phyloP scores from a whole-genome alignment of 2,113 vertebrate species.

The Ophthalmolycus amberensis region DNA sequence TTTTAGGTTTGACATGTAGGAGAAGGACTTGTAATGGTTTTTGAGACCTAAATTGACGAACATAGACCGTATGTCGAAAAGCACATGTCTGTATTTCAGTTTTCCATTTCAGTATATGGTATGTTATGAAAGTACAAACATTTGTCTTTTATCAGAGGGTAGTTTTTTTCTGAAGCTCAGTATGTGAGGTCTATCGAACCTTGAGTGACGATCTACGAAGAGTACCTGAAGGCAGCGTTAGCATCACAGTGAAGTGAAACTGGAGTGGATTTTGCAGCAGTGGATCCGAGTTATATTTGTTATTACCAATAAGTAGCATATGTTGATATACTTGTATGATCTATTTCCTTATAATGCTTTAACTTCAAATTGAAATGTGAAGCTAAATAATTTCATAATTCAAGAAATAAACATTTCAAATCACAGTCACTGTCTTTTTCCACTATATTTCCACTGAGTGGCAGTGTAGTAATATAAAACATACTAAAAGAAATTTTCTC shows the following conservation, averaged over 20 bases:
- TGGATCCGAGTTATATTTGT: neutral
- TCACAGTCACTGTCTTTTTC: neutral
- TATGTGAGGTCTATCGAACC: neutral
- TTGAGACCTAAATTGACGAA: neutral
- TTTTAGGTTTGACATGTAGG: neutral
- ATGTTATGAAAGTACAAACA: no score
- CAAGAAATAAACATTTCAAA: neutral
- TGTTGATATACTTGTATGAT: neutral
- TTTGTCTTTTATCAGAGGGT: neutral
- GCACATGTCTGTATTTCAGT: neutral
- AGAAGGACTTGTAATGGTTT: neutral
- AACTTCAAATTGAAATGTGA: neutral
- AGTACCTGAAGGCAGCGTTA: constrained; percentile 6
- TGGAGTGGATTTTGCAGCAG: constrained; percentile 16
- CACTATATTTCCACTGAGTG: constrained; percentile 44
- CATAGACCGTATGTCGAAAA: neutral
- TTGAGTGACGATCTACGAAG: neutral
- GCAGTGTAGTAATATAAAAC: constrained; percentile 30
- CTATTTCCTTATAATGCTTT: neutral
- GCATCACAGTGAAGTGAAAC: neutral
- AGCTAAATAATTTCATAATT: neutral
- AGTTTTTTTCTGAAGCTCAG: neutral
- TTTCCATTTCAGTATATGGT: no score
- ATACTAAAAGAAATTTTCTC: neutral
- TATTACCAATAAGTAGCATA: neutral